These are phyloP conservation scores for Chamaea fasciata DNA, from an alignment of 2,113 vertebrate species.

Conservation along the genomic window DNA sequence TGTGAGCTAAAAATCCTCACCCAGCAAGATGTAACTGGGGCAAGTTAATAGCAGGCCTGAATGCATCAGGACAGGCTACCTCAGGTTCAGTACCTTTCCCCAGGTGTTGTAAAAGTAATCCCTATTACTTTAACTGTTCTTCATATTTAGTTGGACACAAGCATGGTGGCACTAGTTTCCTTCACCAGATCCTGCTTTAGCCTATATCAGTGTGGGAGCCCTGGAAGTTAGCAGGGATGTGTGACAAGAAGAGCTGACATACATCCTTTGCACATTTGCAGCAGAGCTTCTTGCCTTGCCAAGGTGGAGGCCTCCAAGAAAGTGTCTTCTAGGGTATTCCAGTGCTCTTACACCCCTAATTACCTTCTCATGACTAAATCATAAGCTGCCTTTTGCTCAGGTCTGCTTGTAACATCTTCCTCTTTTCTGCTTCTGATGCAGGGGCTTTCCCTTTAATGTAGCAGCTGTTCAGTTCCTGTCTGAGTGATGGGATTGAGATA, in stretches of 20 bases:
- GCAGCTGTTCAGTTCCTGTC: conserved; percentile 40
- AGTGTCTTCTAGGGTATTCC: conserved; percentile 15
- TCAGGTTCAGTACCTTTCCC: neutral
- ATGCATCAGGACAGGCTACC: neutral
- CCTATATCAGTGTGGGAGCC: neutral
- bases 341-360: conserved; percentile 54
- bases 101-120: conserved; percentile 2
- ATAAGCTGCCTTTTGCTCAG: conserved; percentile 54
- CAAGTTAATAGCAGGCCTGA: neutral
- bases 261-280: neutral
- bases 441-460: conserved; percentile 56
- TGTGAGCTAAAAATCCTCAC: neutral
- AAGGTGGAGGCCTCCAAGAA: conserved; percentile 8
- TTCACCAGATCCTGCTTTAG: neutral
- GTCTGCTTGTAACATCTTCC: conserved; percentile 60
- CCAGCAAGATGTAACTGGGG: neutral
- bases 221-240: neutral
- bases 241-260: neutral
- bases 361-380: conserved; percentile 66
- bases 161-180: neutral
- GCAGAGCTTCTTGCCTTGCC: neutral
- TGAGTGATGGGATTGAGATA: conserved; percentile 44
- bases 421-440: neutral
- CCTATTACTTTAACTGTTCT: neutral
- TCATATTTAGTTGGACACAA: neutral